A percentile compares a stretch with the other conserved stretches of the same genome.
Evolutionary conservation across 2,888 invertebrate genomes (phyloP).

Genomic region (Candidula unifasciata): DNA sequence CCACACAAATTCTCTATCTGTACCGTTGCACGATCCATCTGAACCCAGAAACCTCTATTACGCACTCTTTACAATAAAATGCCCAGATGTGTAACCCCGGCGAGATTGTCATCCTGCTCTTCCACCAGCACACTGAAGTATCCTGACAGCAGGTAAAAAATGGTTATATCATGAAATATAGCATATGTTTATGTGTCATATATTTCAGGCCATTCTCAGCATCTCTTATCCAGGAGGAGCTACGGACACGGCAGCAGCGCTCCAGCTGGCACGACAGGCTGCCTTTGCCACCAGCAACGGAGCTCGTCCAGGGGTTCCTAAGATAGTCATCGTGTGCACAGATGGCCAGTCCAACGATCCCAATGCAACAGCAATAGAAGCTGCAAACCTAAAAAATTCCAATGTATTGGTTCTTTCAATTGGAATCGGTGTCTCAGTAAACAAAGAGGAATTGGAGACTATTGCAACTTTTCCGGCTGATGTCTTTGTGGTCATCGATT

Average conservation of each 20-base stretch:
- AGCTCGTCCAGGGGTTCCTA: neutral
- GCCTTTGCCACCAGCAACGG: neutral
- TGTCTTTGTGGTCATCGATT: conserved; percentile 22
- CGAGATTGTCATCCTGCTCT: too few relatives aligned
- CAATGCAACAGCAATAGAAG: neutral
- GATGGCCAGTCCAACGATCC: conserved; percentile 30
- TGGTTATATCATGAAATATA: too few relatives aligned
- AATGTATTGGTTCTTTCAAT: conserved; percentile 9
- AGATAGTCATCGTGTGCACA: conserved; percentile 8
- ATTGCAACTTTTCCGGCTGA: conserved; percentile 10
- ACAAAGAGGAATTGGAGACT: neutral
- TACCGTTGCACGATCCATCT: too few relatives aligned
- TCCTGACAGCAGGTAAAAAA: too few relatives aligned
- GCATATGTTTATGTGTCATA: too few relatives aligned
- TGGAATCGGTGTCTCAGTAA: neutral
- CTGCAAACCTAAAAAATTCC: neutral
- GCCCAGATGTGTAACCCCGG: too few relatives aligned
- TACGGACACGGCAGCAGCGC: conserved; percentile 18
- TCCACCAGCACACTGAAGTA: too few relatives aligned
- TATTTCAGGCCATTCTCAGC: neutral
- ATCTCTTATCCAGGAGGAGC: neutral
- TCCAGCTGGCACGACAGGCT: neutral
- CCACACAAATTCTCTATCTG: too few relatives aligned
- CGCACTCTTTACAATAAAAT: too few relatives aligned
- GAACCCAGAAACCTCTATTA: too few relatives aligned